A percentile compares a stretch with the other conserved stretches of the same genome.
These are phyloP conservation scores for Philopotamus ludificatus DNA, from an alignment of 1,140 invertebrate genomes.

Conservation along the genomic window DNA sequence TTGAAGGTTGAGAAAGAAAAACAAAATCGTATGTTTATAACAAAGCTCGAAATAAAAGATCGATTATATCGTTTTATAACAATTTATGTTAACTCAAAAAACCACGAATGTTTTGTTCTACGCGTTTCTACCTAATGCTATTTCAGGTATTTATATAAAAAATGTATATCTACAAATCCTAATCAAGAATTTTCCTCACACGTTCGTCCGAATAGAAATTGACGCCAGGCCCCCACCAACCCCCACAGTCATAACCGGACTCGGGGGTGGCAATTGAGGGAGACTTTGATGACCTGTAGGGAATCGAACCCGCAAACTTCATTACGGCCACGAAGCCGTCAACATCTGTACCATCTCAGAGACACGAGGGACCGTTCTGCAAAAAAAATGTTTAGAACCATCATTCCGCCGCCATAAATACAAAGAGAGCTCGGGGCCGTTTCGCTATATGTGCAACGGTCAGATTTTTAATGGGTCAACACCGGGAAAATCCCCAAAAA, in stretches of 20 bases:
- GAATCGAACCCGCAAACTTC: slow-evolving; percentile 41
- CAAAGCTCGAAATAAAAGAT: no score
- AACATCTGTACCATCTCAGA: slow-evolving; percentile 27
- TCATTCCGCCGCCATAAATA: no score
- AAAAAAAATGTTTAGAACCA: no score
- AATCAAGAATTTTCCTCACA: slow-evolving; percentile 29
- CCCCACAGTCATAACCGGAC: slow-evolving; percentile 1
- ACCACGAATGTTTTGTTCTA: no score
- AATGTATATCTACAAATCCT: slow-evolving; percentile 4
- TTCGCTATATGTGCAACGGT: no score
- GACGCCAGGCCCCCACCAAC: not conserved
- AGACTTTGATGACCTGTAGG: slow-evolving; percentile 33
- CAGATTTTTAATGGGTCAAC: slow-evolving; percentile 21
- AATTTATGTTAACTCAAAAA: no score
- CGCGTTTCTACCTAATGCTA: not conserved
- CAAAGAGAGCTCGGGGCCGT: no score
- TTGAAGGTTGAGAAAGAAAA: no score
- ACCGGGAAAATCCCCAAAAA: not conserved
- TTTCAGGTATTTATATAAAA: not conserved
- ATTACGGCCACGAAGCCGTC: slow-evolving; percentile 33
- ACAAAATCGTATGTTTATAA: no score
- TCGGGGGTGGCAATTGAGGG: slow-evolving; percentile 2
- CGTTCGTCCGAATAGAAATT: slow-evolving; percentile 20
- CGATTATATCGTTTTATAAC: no score
- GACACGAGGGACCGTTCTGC: slow-evolving; percentile 35